phyloP scores from a whole-genome alignment of 2,888 invertebrate genomes.

The Strigamia maritima region DNA sequence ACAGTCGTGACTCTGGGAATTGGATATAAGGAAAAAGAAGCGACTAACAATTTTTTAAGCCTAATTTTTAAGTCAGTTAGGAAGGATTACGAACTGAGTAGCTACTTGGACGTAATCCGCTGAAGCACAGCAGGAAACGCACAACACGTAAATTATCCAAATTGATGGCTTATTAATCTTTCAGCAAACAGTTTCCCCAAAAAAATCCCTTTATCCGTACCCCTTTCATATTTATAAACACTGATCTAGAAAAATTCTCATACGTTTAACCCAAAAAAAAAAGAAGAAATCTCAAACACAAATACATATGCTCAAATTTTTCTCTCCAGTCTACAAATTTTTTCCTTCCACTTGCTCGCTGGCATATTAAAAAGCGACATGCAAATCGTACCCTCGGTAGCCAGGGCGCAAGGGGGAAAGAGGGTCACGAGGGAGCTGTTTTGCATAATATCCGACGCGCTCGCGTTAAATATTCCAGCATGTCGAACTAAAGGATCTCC shows the following conservation, averaged over 20 bases:
- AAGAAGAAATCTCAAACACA: background rate
- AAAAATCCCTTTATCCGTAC: background rate
- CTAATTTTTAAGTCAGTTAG: slow-evolving; percentile 9
- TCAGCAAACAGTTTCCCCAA: background rate
- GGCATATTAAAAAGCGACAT: slow-evolving; percentile 27
- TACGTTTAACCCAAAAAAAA: background rate
- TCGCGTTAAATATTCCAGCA: slow-evolving; percentile 13
- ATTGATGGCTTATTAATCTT: slow-evolving; percentile 21
- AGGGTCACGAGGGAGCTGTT: slow-evolving; percentile 19
- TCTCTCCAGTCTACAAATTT: background rate
- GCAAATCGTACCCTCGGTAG: slow-evolving; percentile 27
- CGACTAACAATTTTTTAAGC: background rate
- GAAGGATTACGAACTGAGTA: background rate
- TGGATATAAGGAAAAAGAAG: background rate
- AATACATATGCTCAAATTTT: background rate
- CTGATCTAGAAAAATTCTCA: background rate
- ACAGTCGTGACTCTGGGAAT: background rate
- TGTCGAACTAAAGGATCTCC: slow-evolving; percentile 20
- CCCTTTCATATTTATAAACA: background rate
- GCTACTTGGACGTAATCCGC: slow-evolving; percentile 1
- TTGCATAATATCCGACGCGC: slow-evolving; percentile 19
- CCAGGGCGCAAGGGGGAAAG: slow-evolving; percentile 24
- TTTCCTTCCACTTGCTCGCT: background rate
- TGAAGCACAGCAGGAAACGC: slow-evolving; percentile 15
- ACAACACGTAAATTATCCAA: slow-evolving; percentile 29